phyloP scores from a whole-genome alignment of 2,113 vertebrate species.

The Dendropsophus ebraccatus region DNA sequence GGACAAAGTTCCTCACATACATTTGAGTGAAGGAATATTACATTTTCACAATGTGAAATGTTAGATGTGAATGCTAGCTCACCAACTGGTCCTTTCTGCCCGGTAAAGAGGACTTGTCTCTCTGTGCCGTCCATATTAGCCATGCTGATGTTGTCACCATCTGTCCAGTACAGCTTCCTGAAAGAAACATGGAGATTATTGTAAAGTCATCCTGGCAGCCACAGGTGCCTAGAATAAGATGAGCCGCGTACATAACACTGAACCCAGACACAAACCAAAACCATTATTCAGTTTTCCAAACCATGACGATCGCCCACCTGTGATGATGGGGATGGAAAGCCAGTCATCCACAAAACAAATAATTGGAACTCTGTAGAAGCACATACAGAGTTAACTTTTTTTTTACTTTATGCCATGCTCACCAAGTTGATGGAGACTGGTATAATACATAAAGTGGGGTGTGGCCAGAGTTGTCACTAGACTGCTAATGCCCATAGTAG shows the following conservation, averaged over 20 bases:
- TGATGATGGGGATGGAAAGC: not conserved
- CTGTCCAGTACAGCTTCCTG: slow-evolving; percentile 96
- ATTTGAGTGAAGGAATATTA: too few relatives aligned
- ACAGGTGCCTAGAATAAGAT: not conserved
- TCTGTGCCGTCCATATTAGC: slow-evolving; percentile 94
- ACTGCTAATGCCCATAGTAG: too few relatives aligned
- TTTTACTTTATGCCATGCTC: not conserved
- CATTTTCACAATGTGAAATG: not conserved
- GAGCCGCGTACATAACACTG: not conserved
- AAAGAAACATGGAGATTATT: not conserved
- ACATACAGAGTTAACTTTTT: not conserved
- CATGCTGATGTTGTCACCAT: slow-evolving; percentile 92
- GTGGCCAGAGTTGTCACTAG: too few relatives aligned
- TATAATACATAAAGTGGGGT: too few relatives aligned
- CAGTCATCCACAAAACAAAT: not conserved
- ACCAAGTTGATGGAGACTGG: too few relatives aligned
- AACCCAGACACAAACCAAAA: not conserved
- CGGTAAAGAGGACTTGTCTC: slow-evolving; percentile 81
- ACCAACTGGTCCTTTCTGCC: slow-evolving; percentile 93
- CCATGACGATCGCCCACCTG: not conserved
- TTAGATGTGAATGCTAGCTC: slow-evolving; percentile 58
- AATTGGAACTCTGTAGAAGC: not conserved
- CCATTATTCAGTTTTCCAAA: not conserved
- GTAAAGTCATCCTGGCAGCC: not conserved
- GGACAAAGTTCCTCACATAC: not conserved